Evolutionary conservation across 2,113 vertebrate genomes (phyloP), one percentile per base, ranked within the genome.

Genomic region (Pachypanchax playfairii): DNA sequence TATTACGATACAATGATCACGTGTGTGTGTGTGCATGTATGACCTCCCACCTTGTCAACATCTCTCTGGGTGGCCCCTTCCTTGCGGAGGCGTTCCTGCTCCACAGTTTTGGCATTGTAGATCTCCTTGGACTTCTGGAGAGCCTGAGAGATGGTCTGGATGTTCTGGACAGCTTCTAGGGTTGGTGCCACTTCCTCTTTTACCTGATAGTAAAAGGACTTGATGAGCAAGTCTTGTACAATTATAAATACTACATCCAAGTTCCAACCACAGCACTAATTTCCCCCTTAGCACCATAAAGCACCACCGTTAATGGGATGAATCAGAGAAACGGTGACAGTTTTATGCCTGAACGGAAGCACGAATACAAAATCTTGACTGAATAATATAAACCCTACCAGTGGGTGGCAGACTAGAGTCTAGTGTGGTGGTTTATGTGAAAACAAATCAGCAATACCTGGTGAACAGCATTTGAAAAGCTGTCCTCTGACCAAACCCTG

Each of bases 121-220:
- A 89, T 95, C 88, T 99, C 97, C 89, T 98, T 98, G 83, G 95
- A 95, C 87, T 99, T 99, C 84, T 95, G 96, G 51, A 99, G 91
- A 11, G 94, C 90, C 85, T 98, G 96, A 67, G 93, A 94, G 74
- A 94, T 96, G 84, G 80, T 95, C 89, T 98, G 96, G 89, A 99
- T 98, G 85, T 91, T 95, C 85, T 98, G 96, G 56, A 99, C 94
- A 13, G 96, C 95, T 88, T 99, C 97, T 74, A 98, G 80, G 14
- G 97, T 98, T 77, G 95, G 93, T 39, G 97, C 91, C 87, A 98
- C 97, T 43, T 98, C 96, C 87, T 98, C 97, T 89, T 99, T 99
- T 62, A 96, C 96, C 97, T 99, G 12, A 21, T 29, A 63, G 58
- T 14, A 74, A n/a, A n/a, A n/a, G n/a, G n/a, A n/a, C n/a, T n/a